Base-by-base conservation (phyloP, 2,113 vertebrate genomes). In the Verasper variegatus region DNA sequence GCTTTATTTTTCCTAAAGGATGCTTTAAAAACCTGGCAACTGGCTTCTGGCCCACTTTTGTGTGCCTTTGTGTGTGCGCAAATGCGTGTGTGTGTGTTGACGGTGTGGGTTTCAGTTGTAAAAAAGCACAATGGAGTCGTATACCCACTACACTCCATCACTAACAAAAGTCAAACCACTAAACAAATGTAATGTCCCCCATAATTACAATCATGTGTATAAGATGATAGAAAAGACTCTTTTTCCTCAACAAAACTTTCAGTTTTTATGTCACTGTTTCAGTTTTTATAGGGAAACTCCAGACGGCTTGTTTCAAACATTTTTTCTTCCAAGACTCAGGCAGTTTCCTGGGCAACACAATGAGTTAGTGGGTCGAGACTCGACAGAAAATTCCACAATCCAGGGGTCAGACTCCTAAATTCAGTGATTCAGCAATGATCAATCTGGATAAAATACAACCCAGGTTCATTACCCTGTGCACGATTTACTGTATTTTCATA, bases 191-290 rank as follows among this genome's bases (percentile, higher is more conserved):
- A 85, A 74, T 89, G 79, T 49, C 54, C 74, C 40, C 65, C 66
- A 61, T 83, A 89, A 88, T 89, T 80, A 78, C 79, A 73, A 73
- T 77, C 81, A 85, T 79, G 70, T 83, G 66, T 66, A 45, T 63
- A 60, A 35, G 65, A 68, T 74, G 76, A 86, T 83, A 76, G 67
- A 78, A 88, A 77, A 56, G 62, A 60, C 71, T 59, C 52, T 61
- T 76, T 81, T 68, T 80, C 45, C 67, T 80, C 76, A 57, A 69
- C 69, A 75, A 64, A 76, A 40, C 37, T 62, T 64, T 74, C n/a
- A 57, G 31, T 57, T 65, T 84, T 71, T 23, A 24, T 62, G 65
- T 76, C 78, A 67, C 9, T 52, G 54, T 18, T 80, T 18, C 51
- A 17, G 59, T 37, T 74, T 84, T 74, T 52, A 63, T 37, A 51